These are phyloP conservation scores for Spermophilus dauricus DNA, from an alignment of 2,113 vertebrate species.

Conservation along the genomic window DNA sequence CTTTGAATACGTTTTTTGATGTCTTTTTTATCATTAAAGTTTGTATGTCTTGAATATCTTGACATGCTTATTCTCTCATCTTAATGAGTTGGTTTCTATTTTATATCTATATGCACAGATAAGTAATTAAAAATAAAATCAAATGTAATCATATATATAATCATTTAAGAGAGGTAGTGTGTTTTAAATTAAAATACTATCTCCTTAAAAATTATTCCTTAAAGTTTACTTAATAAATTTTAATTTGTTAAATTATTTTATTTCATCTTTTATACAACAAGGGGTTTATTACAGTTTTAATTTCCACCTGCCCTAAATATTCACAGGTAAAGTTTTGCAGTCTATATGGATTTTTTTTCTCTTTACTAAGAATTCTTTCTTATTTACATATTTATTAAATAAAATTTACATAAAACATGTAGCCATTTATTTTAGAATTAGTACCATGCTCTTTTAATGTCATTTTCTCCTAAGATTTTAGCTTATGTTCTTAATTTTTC, in stretches of 20 bases:
- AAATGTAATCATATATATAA: too few species aligned
- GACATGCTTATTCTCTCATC: not conserved
- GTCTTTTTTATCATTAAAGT: not conserved
- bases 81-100: not conserved
- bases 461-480: not conserved
- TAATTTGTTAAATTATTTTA: not conserved
- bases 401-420: not conserved
- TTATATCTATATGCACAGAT: not conserved
- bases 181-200: not conserved
- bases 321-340: not conserved
- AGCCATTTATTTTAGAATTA: conserved; percentile 34
- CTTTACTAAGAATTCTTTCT: not conserved
- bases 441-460: not conserved
- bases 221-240: not conserved
- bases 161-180: not conserved
- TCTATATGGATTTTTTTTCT: not conserved
- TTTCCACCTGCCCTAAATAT: not conserved
- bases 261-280: not conserved
- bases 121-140: not conserved
- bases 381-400: not conserved
- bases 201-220: not conserved
- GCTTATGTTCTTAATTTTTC: not conserved
- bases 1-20: not conserved
- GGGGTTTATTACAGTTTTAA: not conserved
- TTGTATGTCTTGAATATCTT: not conserved